Evolutionary conservation across 2,888 invertebrate species (phyloP).

Genomic region (Agrenia bidenticulata): DNA sequence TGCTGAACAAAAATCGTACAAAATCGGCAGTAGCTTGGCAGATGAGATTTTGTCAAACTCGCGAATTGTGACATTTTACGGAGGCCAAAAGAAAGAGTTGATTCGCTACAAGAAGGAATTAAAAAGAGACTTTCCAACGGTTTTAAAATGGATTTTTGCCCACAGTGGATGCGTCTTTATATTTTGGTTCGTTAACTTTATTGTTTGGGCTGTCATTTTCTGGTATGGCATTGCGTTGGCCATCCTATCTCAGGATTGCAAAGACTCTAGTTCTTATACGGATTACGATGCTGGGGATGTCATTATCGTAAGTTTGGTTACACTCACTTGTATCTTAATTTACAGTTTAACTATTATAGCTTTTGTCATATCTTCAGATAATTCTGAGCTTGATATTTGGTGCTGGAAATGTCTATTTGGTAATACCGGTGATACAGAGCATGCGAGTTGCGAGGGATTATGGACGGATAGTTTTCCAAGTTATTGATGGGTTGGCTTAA

Average conservation of each 20-base stretch:
- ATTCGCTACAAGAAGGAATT: conserved; percentile 23
- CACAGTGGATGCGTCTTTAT: conserved; percentile 16
- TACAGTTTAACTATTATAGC: no score
- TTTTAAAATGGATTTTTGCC: conserved; percentile 18
- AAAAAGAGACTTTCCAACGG: neutral
- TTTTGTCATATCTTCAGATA: conserved; percentile 6
- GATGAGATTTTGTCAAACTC: conserved; percentile 36
- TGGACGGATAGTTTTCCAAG: conserved; percentile 14
- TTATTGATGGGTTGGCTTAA: conserved; percentile 24
- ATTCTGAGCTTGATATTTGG: conserved; percentile 27
- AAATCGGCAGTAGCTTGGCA: conserved; percentile 23
- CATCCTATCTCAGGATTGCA: conserved; percentile 5
- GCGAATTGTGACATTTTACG: conserved; percentile 35
- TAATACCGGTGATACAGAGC: conserved; percentile 1
- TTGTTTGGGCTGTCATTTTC: conserved; percentile 24
- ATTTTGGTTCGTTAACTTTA: conserved; percentile 25
- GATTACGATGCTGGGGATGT: conserved; percentile 34
- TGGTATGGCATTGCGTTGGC: conserved; percentile 31
- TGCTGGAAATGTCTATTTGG: conserved; percentile 17
- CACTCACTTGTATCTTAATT: no score
- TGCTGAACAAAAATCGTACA: conserved; percentile 24
- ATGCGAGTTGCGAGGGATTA: conserved; percentile 16
- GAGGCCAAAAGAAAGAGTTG: conserved; percentile 27
- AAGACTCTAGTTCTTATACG: neutral
- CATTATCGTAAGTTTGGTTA: conserved; percentile 7